Evolutionary conservation across 2,888 invertebrate genomes (phyloP), one percentile per base, ranked within the genome.

Genomic region (Antheraea assamensis): DNA sequence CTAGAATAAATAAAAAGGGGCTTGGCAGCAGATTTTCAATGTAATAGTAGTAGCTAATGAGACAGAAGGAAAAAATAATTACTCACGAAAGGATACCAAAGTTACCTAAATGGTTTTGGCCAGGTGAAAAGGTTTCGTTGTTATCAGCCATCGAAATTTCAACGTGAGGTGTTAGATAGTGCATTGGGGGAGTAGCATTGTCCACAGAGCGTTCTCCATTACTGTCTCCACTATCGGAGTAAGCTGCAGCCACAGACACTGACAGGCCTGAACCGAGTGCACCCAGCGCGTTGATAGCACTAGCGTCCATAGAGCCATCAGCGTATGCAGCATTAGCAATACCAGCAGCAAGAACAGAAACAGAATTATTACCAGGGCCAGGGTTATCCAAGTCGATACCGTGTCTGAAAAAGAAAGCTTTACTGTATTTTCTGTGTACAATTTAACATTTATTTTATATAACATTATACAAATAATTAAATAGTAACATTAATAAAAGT

Each of bases 331-430:
- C 95, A 80, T 92, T 95, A 71, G 96, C 95, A 55, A 96, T 95
- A 75, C 96, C 96, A 76, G 96, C 96, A 72, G 97, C 97, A 79
- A 97, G 93, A 73, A 98, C 91, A 55, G 97, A 96, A 73, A 97
- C 96, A 72, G 97, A 96, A 85, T 97, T 97, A 82, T 97, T 97
- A 75, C 96, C 96, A 47, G 98, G 97, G 73, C 98, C 97, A 5
- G 98, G 98, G 91, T 98, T 98, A 87, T 98, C 98, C 86, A 98
- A 92, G 89, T 98, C 98, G 81, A 98, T 98, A 75, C 98, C 98
- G 88, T 98, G 98, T 85, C 98, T 97, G 88, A 31, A 68, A 19
- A 35, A 35, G n/a, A n/a, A 31, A 35, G 0, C 8, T n/a, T 35
- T 8, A n/a, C 35, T 35, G 2, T n/a, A 35, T 35, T n/a, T 68